Evolutionary conservation across 2,113 vertebrate species (phyloP).

Genomic region (Gnathonemus longibarbis): DNA sequence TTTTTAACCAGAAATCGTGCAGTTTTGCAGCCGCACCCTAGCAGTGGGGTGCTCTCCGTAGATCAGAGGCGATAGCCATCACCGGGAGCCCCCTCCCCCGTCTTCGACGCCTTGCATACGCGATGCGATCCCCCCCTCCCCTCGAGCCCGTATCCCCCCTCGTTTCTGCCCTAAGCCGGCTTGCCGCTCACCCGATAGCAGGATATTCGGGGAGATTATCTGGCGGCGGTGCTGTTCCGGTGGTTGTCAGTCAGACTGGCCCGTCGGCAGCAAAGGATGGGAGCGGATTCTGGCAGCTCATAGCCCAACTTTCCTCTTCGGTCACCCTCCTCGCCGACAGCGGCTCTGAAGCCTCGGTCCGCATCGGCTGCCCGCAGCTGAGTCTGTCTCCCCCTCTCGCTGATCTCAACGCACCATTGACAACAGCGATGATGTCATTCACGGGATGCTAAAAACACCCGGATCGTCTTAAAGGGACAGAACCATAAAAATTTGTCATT

Average conservation of each 20-base stretch:
- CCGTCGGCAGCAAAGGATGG: conserved; percentile 67
- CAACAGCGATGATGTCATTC: conserved; percentile 67
- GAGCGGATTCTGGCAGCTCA: conserved; percentile 61
- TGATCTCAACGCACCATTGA: conserved; percentile 57
- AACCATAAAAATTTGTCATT: background rate
- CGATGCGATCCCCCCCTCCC: background rate
- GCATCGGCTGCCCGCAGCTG: conserved; percentile 26
- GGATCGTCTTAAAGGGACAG: conserved; percentile 32
- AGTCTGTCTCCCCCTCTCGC: conserved; percentile 38
- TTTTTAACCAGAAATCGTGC: background rate
- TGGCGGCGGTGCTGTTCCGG: conserved; percentile 55
- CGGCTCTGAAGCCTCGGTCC: conserved; percentile 18
- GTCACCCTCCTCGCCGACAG: conserved; percentile 19
- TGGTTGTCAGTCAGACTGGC: conserved; percentile 60
- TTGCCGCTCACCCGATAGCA: conserved; percentile 51
- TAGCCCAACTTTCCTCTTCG: conserved; percentile 23
- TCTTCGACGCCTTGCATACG: conserved; percentile 8
- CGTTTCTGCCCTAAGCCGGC: conserved; percentile 26
- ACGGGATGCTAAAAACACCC: conserved; percentile 46
- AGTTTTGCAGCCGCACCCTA: conserved; percentile 17
- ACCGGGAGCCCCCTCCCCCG: conserved; percentile 19
- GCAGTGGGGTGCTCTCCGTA: conserved; percentile 9
- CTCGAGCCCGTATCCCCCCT: background rate
- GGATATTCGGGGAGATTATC: conserved; percentile 52
- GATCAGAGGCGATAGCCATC: conserved; percentile 1